phyloP scores from a whole-genome alignment of 2,888 invertebrate genomes.

The Catocala sponsa region DNA sequence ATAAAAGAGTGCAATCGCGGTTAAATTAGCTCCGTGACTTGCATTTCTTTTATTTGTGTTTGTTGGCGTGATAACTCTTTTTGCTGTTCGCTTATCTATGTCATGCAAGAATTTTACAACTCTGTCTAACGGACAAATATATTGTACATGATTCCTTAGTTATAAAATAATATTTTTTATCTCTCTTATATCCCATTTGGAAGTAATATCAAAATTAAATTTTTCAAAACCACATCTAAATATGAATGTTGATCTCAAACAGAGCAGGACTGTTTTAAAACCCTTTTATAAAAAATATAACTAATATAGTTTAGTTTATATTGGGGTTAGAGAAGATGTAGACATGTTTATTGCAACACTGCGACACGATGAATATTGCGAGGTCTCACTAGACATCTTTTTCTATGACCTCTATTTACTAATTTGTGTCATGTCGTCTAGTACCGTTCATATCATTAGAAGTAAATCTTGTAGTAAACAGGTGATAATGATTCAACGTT shows the following conservation, averaged over 20 bases:
- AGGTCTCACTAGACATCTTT: background rate
- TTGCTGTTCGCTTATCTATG: constrained; percentile 28
- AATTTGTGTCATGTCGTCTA: background rate
- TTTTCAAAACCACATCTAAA: too few species aligned
- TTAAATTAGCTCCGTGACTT: constrained; percentile 52
- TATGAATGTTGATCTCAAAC: too few species aligned
- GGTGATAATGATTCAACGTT: too few species aligned
- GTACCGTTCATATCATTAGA: background rate
- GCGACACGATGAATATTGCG: background rate
- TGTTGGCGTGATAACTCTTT: constrained; percentile 28
- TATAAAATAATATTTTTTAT: too few species aligned
- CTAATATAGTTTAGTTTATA: background rate
- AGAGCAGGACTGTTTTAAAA: too few species aligned
- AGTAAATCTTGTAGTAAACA: background rate
- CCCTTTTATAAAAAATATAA: background rate
- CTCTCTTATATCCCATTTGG: too few species aligned
- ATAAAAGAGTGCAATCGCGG: constrained; percentile 23
- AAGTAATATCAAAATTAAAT: too few species aligned
- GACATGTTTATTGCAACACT: background rate
- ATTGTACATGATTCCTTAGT: background rate
- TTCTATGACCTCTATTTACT: background rate
- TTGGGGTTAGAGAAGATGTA: background rate
- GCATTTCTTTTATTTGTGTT: constrained; percentile 53
- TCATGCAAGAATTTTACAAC: constrained; percentile 5
- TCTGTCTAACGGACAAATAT: background rate